Evolutionary conservation across 1,140 invertebrate species (phyloP), one percentile per base, ranked within the genome.

Genomic region (Neocloeon triangulifer): DNA sequence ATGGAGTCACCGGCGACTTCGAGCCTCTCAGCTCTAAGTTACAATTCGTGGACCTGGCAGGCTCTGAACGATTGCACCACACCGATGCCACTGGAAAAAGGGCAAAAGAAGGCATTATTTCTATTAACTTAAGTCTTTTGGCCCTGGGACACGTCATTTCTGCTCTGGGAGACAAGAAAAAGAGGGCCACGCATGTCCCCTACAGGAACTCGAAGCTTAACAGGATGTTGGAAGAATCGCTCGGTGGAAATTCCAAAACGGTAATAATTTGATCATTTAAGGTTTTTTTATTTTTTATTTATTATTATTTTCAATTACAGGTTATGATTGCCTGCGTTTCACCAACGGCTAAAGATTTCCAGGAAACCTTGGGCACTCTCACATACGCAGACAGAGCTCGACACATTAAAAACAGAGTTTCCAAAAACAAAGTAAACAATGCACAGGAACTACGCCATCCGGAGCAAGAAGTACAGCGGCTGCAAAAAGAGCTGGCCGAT

Each of bases 321-420:
- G 65, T 94, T 27, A 98, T 99, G 92, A 96, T 98, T 46, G 92
- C 94, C 1, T 98, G 94, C 54, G 73, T 97, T 16, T 94, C 86
- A 15, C 91, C 94, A 3, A 91, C 82, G 50, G 94, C 98, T 59
- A 61, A 84, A 35, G 94, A 99, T 58, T 98, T 97, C 52, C 92
- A 95, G 75, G 94, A 99, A 58, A 97, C 94, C 1, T 52, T 97
- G 12, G 97, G 95, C 52, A 97, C 94, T 0, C 52, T 98, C 10
- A 94, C 95, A 48, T 99, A 98, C 54, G 92, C 94, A 3, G 96
- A 97, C 55, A 56, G 94, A 40, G 94, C 94, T 1, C 61, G 88
- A 28, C 97, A 98, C 54, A 98, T 98, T 43, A 92, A 92, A 58
- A 98, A 98, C 57, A 84, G 84, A 46, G 79, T 94, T 25, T 73